Evolutionary conservation across 1,140 invertebrate genomes (phyloP).

Genomic region (Pararge aegeria): DNA sequence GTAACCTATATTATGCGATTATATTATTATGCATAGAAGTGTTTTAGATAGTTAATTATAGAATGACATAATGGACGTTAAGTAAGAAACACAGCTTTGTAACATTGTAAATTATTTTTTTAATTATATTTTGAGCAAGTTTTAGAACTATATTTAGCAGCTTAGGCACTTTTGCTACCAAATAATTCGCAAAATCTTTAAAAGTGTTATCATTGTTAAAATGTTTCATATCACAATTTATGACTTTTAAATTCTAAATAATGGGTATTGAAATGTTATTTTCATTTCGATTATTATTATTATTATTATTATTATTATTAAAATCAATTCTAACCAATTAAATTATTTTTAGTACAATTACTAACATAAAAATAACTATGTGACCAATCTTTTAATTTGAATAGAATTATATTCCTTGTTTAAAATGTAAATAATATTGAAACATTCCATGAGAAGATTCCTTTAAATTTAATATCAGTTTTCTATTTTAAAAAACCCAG

Average conservation of each 20-base stretch:
- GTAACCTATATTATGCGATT: background rate
- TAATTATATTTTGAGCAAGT: too few species aligned
- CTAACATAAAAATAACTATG: background rate
- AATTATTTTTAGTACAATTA: background rate
- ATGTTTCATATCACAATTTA: background rate
- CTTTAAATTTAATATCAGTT: background rate
- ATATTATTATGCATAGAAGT: background rate
- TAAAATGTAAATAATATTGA: background rate
- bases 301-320: background rate
- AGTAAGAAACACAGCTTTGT: background rate
- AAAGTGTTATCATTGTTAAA: background rate
- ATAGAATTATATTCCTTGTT: background rate
- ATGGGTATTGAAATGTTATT: too few species aligned
- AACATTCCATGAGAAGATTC: background rate
- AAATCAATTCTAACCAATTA: background rate
- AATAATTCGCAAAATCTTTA: too few species aligned
- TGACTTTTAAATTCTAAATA: too few species aligned
- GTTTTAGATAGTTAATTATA: slow-evolving; percentile 2
- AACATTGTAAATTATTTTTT: background rate
- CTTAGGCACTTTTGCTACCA: too few species aligned
- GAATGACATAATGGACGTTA: background rate
- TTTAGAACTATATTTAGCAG: too few species aligned
- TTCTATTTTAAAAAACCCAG: too few species aligned
- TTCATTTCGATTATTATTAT: background rate
- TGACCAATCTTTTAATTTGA: background rate